These are phyloP conservation scores for Myrmecophaga tridactyla DNA, from an alignment of 2,113 vertebrate species.

Conservation along the genomic window DNA sequence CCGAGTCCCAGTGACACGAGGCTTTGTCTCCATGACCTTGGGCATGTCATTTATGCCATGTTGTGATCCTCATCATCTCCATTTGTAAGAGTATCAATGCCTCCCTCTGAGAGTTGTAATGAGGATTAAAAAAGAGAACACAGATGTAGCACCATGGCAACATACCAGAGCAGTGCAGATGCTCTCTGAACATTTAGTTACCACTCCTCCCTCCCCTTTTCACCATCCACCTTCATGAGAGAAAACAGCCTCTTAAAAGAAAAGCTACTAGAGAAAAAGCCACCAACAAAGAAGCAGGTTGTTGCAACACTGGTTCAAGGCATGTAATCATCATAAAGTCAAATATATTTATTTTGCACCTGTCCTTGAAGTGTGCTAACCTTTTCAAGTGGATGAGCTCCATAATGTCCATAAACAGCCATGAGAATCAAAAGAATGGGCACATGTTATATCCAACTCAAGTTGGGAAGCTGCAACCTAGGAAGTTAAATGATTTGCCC, in stretches of 20 bases:
- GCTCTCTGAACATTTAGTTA: not conserved
- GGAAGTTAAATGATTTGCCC: not conserved
- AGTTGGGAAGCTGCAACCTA: not conserved
- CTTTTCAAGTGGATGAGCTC: not conserved
- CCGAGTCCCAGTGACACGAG: not conserved
- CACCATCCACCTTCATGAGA: not conserved
- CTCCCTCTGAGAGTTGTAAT: not conserved
- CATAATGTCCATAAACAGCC: constrained; percentile 4
- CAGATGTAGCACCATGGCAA: not conserved
- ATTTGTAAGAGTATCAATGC: not conserved
- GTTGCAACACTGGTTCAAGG: not conserved
- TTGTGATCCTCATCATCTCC: not conserved
- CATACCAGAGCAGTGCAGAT: not conserved
- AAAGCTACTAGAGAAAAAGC: not conserved
- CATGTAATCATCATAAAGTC: constrained; percentile 19
- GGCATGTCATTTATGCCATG: not conserved
- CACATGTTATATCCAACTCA: not conserved
- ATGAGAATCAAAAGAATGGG: constrained; percentile 15
- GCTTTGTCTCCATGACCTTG: not conserved
- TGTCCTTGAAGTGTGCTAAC: constrained; percentile 20
- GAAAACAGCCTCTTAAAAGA: not conserved
- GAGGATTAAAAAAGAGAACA: not conserved
- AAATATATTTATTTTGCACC: constrained; percentile 48
- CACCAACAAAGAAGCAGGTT: not conserved
- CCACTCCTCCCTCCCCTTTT: not conserved